Base-by-base conservation (phyloP, 2,888 invertebrate species). In the Epsilonema sp. region DNA sequence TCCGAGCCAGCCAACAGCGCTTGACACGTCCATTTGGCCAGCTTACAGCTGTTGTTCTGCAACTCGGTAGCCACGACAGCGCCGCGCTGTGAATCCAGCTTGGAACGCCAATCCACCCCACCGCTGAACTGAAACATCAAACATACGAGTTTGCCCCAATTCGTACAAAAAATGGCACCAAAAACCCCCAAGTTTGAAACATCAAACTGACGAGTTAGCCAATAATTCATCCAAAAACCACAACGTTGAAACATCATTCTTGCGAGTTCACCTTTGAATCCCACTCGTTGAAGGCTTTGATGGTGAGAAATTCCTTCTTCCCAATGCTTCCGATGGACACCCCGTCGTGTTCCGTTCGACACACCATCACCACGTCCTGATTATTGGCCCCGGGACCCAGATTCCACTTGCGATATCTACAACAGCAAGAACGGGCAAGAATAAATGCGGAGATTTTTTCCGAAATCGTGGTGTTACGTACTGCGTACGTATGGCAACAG, bases 231-330 rank as follows among this genome's bases (percentile, higher is more conserved):
- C 31, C 5, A 11, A 31, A 31, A 31, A 31, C 31, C 3, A 24
- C 19, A 5, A 46, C 22, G 20, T 22, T 19, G 25, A n/a, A n/a
- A n/a, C n/a, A n/a, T n/a, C n/a, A n/a, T n/a, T 5, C 19, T 11
- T 2, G 11, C 20, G 2, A 19, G 50, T 49, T 57, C 63, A 74
- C 74, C 63, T 87, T 83, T 0, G 90, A 86, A 70, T 97, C 94
- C 94, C 94, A 97, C 67, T 99, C 97, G 70, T 97, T 97, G 21
- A 97, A 74, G 0, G 97, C 90, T 70, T 92, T 94, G 65, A 99
- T 84, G 5, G 85, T 82, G 43, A 97, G 73, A 69, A 81, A 90
- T 69, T 94, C 92, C 49, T 65, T 65, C 13, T 68, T 66, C 39
- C 67, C 68, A 57, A 78, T 82, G 0, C 85, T 82, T 0, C 82